Evolutionary conservation across 2,797 vertebrate genomes (phyloP), one percentile per base, ranked within the genome.

Genomic region (Molossus alvarezi): DNA sequence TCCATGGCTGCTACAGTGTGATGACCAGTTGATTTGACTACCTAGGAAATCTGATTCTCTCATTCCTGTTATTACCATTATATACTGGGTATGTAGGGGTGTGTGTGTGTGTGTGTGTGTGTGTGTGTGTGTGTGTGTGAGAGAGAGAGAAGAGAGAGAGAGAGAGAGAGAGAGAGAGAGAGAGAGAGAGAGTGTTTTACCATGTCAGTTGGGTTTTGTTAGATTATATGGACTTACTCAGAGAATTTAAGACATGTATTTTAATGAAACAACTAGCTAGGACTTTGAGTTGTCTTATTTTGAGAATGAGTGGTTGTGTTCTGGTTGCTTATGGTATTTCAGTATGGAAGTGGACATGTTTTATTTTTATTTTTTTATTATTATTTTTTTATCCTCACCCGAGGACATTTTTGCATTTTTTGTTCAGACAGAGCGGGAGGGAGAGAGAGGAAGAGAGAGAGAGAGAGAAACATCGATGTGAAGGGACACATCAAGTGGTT

Each of bases 241-340:
- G 55, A 81, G 73, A 65, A 76, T 14, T 71, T 89, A 80, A 81
- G 55, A 58, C 85, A 60, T 37, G 6, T 79, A 62, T 87, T 87
- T 87, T 37, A 25, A 1, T 10, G 25, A 20, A 45, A 37, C 33
- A 80, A 91, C 13, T 82, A 79, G 64, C 67, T 25, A 29, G 45
- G 18, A 23, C 60, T 65, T 81, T 29, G 86, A n/a, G 20, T 81
- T 71, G 37, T 77, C 55, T 64, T 76, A 81, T 85, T 92, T 90
- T 55, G 85, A 86, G 23, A 77, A 57, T 51, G 69, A 21, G 62
- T 58, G 33, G 33, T 76, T 69, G 93, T 92, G 21, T 94, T 85
- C 89, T 41, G 75, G 48, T 84, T 76, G 55, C 60, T 1, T 51
- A 23, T 51, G 33, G 48, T 9, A 48, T 64, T 81, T 65, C 23